Evolutionary conservation across 2,113 vertebrate species (phyloP).

Genomic region (Leptodactylus fuscus): DNA sequence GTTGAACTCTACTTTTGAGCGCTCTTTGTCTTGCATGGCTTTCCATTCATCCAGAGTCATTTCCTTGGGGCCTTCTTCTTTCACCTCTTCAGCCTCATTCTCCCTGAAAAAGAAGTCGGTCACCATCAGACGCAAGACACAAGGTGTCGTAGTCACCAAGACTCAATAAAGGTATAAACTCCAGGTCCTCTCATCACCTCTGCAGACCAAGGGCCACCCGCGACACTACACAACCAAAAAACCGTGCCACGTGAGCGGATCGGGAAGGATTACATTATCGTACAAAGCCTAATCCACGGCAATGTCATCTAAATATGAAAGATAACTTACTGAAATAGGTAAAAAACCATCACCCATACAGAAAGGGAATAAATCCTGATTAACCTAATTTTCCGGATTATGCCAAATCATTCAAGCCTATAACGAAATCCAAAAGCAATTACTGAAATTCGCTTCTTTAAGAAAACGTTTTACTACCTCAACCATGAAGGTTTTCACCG

Average conservation of each 20-base stretch:
- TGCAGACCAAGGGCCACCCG: neutral
- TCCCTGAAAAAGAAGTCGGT: conserved; percentile 77
- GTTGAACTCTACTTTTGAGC: conserved; percentile 97
- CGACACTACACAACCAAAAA: neutral
- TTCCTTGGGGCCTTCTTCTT: conserved; percentile 96
- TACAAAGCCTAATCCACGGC: neutral
- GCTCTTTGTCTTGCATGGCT: conserved; percentile 96
- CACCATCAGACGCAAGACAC: too few relatives aligned
- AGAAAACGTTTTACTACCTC: too few relatives aligned
- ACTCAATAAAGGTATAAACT: too few relatives aligned
- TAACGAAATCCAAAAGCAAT: too few relatives aligned
- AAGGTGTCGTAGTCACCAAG: neutral
- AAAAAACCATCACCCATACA: too few relatives aligned
- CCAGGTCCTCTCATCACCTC: neutral
- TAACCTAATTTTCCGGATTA: too few relatives aligned
- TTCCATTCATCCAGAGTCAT: conserved; percentile 99
- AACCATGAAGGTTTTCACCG: too few relatives aligned
- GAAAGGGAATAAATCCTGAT: too few relatives aligned
- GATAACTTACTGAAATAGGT: neutral
- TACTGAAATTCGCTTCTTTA: neutral
- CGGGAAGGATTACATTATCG: too few relatives aligned
- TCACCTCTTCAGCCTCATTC: conserved; percentile 95
- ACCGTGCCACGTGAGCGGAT: neutral
- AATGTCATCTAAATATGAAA: neutral
- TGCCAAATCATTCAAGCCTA: neutral